These are phyloP conservation scores for Physeter macrocephalus DNA, from an alignment of 2,113 vertebrate genomes.

Conservation along the genomic window DNA sequence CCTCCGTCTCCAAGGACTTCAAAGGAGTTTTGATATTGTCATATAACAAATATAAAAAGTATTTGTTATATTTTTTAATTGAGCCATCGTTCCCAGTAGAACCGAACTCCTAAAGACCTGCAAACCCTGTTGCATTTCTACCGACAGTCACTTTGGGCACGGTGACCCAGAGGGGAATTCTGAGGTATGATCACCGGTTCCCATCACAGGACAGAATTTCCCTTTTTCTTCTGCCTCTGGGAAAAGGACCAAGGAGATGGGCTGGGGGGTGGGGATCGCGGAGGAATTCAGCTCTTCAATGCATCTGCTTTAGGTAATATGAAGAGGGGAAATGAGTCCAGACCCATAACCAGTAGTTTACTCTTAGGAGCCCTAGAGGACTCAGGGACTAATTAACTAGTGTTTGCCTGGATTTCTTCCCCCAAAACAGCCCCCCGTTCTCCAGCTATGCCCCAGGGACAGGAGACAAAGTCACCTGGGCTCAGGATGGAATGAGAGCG, in stretches of 20 bases:
- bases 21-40: background rate
- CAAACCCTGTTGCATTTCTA: rapidly evolving
- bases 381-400: rapidly evolving
- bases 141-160: too few relatives aligned
- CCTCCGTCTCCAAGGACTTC: background rate
- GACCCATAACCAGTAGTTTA: background rate
- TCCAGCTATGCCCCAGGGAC: background rate
- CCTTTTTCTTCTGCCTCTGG: background rate
- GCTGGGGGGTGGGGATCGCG: rapidly evolving
- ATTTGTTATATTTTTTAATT: background rate
- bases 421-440: background rate
- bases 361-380: background rate
- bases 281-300: background rate
- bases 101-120: background rate
- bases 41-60: too few relatives aligned
- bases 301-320: background rate
- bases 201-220: background rate
- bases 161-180: background rate
- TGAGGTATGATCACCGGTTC: background rate
- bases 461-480: background rate
- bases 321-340: background rate
- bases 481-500: rapidly evolving
- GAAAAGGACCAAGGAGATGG: background rate
- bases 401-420: background rate
- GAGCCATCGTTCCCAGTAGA: background rate